Evolutionary conservation across 2,113 vertebrate species (phyloP), one percentile per base, ranked within the genome.

Genomic region (Ictalurus punctatus): DNA sequence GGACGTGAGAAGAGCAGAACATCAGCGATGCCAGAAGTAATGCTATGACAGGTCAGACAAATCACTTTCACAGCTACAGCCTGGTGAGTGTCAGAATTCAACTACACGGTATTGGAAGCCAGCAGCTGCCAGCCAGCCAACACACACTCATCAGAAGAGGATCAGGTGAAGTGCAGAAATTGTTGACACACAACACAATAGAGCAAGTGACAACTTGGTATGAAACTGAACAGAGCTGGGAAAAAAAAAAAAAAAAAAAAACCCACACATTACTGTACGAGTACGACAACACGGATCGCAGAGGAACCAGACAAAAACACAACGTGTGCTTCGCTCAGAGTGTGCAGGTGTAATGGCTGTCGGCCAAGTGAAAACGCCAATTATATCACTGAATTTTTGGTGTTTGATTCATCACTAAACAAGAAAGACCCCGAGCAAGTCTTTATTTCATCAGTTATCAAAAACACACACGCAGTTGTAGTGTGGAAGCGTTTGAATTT

Each of bases 1-100:
- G 76, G 10, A 65, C 27, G 2, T 37, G 52, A 92, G 23, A 23
- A 69, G 63, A 65, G 23, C 40, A 17, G 52, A 61, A 23, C 52
- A 17, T 69, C 91, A 89, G 52, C 52, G 65, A 2, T 61, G 86
- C 17, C 86, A 91, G 73, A 91, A 81, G 27, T 58, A n/a, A 54
- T 90, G 90, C n/a, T 89, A 83, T 25, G 56, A 92, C 84, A 86
- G 90, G 58, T 88, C 80, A 58, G 59, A 84, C 5, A 91, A 37
- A 44, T 40, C 78, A 25, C 30, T 87, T 34, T 10, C 65, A 37
- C 80, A 56, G 25, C 88, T 91, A 1, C 25, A 63, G 14, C 16
- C 58, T 48, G 79, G 80, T n/a, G 19, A 89, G 27, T 12, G 40
- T 89, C 30, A 54, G 80, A 73, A 13, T 86, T 10, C 86, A 88